phyloP scores from a whole-genome alignment of 2,888 invertebrate species.

The Athrips mouffetella region DNA sequence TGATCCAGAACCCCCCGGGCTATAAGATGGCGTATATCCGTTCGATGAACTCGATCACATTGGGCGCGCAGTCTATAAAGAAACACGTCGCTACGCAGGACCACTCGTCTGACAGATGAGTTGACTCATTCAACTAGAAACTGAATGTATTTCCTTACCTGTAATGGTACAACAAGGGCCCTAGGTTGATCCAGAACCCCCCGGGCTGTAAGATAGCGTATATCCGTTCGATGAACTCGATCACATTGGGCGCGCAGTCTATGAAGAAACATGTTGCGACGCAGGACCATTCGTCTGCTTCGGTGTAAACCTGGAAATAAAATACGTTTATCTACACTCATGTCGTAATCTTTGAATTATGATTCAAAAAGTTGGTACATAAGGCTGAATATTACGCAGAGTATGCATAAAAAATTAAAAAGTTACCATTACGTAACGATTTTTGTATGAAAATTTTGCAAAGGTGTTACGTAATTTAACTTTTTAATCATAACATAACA shows the following conservation, averaged over 20 bases:
- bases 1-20: conserved; percentile 95
- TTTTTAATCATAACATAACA: no score
- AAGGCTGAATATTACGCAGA: no score
- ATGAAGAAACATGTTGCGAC: conserved; percentile 98
- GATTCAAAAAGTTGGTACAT: no score
- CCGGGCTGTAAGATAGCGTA: conserved; percentile 93
- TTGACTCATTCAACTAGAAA: no score
- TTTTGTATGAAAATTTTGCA: no score
- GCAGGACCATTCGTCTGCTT: conserved; percentile 89
- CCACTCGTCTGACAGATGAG: no score
- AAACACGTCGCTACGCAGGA: conserved; percentile 98
- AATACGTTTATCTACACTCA: no score
- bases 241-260: conserved; percentile 97
- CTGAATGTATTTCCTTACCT: conserved; percentile 55
- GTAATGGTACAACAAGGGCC: conserved; percentile 94
- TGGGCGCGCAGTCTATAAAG: conserved; percentile 98
- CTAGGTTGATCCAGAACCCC: conserved; percentile 92
- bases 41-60: conserved; percentile 96
- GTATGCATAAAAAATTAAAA: no score
- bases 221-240: conserved; percentile 96
- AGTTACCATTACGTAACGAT: no score
- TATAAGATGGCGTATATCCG: conserved; percentile 92
- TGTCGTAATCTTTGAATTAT: no score
- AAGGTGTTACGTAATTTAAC: no score
- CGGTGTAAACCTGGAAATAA: conserved; percentile 80